Conservation (phyloP, 2,113 vertebrate species). For the Myodes glareolus region DNA sequence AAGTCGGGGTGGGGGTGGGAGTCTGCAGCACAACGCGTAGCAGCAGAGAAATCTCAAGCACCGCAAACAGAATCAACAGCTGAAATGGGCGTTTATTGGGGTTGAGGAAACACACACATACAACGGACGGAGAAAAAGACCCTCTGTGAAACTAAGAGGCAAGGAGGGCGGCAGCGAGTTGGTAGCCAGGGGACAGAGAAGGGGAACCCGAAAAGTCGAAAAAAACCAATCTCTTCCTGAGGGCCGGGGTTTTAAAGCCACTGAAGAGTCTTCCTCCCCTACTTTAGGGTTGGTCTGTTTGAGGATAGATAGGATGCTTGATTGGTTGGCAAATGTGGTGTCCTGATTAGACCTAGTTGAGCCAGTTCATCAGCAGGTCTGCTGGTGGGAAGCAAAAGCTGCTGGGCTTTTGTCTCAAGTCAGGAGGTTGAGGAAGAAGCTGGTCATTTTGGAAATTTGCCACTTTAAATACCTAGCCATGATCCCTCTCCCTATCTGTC, state of each 20-base stretch:
- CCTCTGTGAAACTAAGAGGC: not conserved
- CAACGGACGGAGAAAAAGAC: not conserved
- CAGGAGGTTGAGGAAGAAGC: not conserved
- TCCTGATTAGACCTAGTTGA: not conserved
- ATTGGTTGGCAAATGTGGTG: no score
- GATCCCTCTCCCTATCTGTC: not conserved
- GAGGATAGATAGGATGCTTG: not conserved
- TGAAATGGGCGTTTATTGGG: not conserved
- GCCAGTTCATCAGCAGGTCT: not conserved
- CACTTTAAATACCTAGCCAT: not conserved
- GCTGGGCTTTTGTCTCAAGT: not conserved
- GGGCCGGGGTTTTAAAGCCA: not conserved
- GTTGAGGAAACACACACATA: not conserved
- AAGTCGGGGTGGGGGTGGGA: not conserved
- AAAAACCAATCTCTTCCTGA: not conserved
- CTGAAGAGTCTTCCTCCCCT: not conserved
- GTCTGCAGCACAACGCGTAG: not conserved
- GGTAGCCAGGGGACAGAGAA: no score
- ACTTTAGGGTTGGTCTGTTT: not conserved
- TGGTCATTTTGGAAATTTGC: not conserved
- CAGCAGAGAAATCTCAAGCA: not conserved
- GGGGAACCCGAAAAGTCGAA: fast-evolving
- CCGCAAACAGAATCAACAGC: not conserved
- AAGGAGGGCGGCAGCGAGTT: no score
- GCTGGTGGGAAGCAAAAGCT: not conserved